Evolutionary conservation across 2,888 invertebrate genomes (phyloP), one percentile per base, ranked within the genome.

Genomic region (Platycheirus albimanus): DNA sequence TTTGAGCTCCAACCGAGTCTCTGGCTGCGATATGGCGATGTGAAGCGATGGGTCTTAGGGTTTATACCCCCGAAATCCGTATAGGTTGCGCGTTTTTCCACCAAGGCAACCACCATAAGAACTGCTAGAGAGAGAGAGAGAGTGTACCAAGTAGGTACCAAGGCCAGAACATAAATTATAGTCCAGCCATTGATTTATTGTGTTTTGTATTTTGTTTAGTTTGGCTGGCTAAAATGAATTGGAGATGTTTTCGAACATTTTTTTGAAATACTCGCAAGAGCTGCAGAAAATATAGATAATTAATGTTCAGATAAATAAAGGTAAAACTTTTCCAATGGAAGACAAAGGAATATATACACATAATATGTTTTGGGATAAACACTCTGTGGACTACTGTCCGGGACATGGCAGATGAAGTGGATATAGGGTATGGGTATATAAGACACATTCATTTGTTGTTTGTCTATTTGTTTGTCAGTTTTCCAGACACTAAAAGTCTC

Each of bases 171-270:
- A 77, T 77, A 70, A 77, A 77, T 77, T 77, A 76, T 63, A 41
- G 77, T 70, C 56, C 36, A 33, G 43, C 47, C 70, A 70, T 77
- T 77, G 77, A 77, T 77, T 77, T 70, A 77, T 77, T 41, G 69
- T 70, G 38, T 70, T 77, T 64, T 41, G 69, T 70, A 30, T 70
- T 77, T 64, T 64, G 69, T 61, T 61, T 61, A 45, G 61, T 61
- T 61, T 64, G 54, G 70, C 56, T 77, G 70, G 47, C 54, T 45
- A 11, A 70, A 77, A 64, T 70, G 70, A 70, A 77, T 77, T 64
- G 56, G 63, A 64, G 63, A 77, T 77, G 70, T 70, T 77, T 70
- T 70, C 52, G 17, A 54, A 47, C n/a, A 38, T 38, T 75, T 63
- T 74, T 74, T 76, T 76, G 47, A 69, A 77, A 77, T 70, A 45